Base-by-base conservation (phyloP, 2,888 invertebrate species). In the Cinara cedri region DNA sequence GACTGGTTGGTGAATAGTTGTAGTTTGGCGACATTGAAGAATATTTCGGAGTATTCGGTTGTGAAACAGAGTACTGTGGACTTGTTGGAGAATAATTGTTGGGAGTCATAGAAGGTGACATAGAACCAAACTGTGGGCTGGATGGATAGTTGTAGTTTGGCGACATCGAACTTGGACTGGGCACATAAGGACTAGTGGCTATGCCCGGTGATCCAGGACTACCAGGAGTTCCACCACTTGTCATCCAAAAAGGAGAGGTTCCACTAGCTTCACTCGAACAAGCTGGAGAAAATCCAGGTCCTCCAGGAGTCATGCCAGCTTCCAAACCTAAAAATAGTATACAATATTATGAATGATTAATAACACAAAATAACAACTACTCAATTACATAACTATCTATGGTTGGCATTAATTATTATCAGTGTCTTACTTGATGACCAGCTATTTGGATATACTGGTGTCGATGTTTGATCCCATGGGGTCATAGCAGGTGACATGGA, bases 271-370 rank as follows among this genome's bases (percentile, higher is more conserved):
- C 98, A 8, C 96, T 96, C 2, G 95, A 94, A 3, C 94, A 94
- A 0, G 96, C 96, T 3, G 98, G 98, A n/a, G 98, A 98, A 88
- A 99, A 99, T 76, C 95, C 95, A 1, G 97, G 97, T 3, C 95
- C 97, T 54, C 96, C 96, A 0, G 98, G 98, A 0, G 98, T 98
- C 96, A 98, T 97, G 81, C 65, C 54, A 54, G 63, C 24, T 24
- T 75, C 63, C 13, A 75, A 54, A 55, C 54, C 74, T 75, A n/a
- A n/a, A n/a, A n/a, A 34, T 34, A 34, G 34, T 34, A 34, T 34
- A 34, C 34, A 34, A 34, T 34, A 34, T 34, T 34, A 34, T 34
- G 6, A 34, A 34, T 34, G 34, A 34, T 34, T 34, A 34, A 34
- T 34, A 34, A 34, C 34, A 34, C 34, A 34, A 34, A 34, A 34